Conservation (phyloP, 2,888 invertebrate species). For the Branchipolynoe longqiensis region DNA sequence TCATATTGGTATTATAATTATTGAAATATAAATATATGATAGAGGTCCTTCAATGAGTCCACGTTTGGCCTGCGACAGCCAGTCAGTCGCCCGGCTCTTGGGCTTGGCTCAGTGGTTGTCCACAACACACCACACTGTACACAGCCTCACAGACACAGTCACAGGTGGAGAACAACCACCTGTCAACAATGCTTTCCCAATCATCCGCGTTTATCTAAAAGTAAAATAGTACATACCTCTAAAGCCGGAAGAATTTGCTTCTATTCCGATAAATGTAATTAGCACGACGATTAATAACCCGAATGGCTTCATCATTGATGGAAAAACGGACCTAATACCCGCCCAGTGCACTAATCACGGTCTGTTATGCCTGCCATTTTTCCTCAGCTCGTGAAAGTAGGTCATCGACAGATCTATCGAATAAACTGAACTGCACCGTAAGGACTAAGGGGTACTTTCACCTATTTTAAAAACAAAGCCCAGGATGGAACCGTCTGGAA, state of each 20-base stretch:
- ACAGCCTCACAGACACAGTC: neutral
- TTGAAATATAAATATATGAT: too few relatives aligned
- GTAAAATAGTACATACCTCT: neutral
- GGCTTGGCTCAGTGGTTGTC: too few relatives aligned
- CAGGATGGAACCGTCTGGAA: neutral
- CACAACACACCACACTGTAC: too few relatives aligned
- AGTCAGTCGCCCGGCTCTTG: too few relatives aligned
- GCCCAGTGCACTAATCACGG: neutral
- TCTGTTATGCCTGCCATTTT: constrained; percentile 34
- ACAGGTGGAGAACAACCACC: constrained; percentile 38
- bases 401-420: too few relatives aligned
- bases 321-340: constrained; percentile 13
- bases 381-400: constrained; percentile 6
- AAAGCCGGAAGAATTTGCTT: neutral
- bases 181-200: neutral
- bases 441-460: too few relatives aligned
- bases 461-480: too few relatives aligned
- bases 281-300: constrained; percentile 10
- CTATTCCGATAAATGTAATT: too few relatives aligned
- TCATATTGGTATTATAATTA: too few relatives aligned
- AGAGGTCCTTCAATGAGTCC: too few relatives aligned
- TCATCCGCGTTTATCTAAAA: neutral
- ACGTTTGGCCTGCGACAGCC: too few relatives aligned
- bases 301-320: neutral
- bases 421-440: too few relatives aligned